Evolutionary conservation across 1,140 invertebrate genomes (phyloP).

Genomic region (Bombus picipes): DNA sequence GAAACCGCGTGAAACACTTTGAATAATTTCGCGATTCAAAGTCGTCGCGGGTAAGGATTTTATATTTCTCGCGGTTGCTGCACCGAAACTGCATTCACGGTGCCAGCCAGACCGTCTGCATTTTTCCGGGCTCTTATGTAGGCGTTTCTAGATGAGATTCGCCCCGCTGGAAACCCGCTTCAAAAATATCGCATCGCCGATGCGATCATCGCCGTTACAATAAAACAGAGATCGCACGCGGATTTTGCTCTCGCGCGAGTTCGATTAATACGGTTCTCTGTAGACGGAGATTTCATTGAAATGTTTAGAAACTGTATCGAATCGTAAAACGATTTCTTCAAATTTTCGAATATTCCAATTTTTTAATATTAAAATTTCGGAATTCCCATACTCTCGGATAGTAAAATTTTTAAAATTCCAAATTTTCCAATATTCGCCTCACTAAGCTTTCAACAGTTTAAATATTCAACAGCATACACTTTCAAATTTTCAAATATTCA

Average conservation of each 20-base stretch:
- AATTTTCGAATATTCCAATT: too few species aligned
- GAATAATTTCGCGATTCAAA: slow-evolving; percentile 81
- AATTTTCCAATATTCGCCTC: too few species aligned
- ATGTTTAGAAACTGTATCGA: background rate
- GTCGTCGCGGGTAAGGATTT: slow-evolving; percentile 77
- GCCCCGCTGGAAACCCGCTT: slow-evolving; percentile 9
- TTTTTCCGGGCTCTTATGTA: slow-evolving; percentile 49
- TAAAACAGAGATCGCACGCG: slow-evolving; percentile 4
- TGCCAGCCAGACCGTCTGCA: slow-evolving; percentile 79
- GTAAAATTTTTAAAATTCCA: too few species aligned
- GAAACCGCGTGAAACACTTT: slow-evolving; percentile 80
- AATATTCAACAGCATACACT: too few species aligned
- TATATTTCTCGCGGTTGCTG: slow-evolving; percentile 78
- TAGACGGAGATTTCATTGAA: background rate
- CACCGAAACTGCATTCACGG: slow-evolving; percentile 73
- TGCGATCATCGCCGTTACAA: slow-evolving; percentile 20
- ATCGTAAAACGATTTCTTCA: too few species aligned
- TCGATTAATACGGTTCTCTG: slow-evolving; percentile 8
- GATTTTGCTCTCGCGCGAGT: background rate
- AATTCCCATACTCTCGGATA: too few species aligned
- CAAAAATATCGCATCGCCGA: slow-evolving; percentile 18
- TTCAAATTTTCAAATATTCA: background rate
- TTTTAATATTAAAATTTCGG: background rate
- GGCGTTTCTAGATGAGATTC: slow-evolving; percentile 47
- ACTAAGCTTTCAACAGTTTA: background rate